Evolutionary conservation across 2,888 invertebrate species (phyloP).

Genomic region (Oscheius sp.): DNA sequence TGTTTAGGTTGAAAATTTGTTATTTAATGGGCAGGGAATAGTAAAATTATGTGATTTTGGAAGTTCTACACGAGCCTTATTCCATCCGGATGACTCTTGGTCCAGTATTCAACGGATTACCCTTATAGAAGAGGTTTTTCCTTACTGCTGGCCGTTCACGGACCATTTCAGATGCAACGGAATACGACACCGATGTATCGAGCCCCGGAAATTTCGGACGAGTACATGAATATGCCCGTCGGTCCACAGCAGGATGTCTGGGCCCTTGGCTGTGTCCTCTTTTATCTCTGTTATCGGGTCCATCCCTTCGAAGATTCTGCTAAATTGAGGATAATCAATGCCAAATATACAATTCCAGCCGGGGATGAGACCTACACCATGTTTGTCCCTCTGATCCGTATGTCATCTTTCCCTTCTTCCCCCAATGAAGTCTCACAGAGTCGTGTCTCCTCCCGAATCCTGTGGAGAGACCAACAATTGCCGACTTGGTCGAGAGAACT

Average conservation of each 20-base stretch:
- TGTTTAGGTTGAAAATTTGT: slow-evolving; percentile 85
- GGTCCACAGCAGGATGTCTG: slow-evolving; percentile 91
- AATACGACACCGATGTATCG: slow-evolving; percentile 85
- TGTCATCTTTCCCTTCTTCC: slow-evolving; percentile 64
- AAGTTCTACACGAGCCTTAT: slow-evolving; percentile 86
- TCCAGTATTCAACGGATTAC: slow-evolving; percentile 88
- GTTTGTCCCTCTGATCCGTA: slow-evolving; percentile 89
- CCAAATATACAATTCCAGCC: slow-evolving; percentile 86
- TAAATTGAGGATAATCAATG: slow-evolving; percentile 94
- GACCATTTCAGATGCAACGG: slow-evolving; percentile 75
- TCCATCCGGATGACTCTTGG: slow-evolving; percentile 89
- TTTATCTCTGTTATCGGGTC: slow-evolving; percentile 88
- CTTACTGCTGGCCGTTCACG: background rate
- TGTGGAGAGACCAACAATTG: slow-evolving; percentile 83
- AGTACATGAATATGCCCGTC: slow-evolving; percentile 94
- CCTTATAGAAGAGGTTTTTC: slow-evolving; percentile 88
- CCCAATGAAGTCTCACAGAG: slow-evolving; percentile 70
- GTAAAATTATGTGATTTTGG: slow-evolving; percentile 98
- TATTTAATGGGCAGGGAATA: slow-evolving; percentile 85
- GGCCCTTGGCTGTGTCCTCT: slow-evolving; percentile 96
- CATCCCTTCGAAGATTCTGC: slow-evolving; percentile 96
- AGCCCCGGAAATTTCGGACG: slow-evolving; percentile 97
- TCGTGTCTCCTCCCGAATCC: slow-evolving; percentile 81
- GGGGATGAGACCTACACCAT: slow-evolving; percentile 84
- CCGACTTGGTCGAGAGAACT: slow-evolving; percentile 85